Conservation (phyloP, 2,888 invertebrate genomes). For the Ecliptopera silaceata region DNA sequence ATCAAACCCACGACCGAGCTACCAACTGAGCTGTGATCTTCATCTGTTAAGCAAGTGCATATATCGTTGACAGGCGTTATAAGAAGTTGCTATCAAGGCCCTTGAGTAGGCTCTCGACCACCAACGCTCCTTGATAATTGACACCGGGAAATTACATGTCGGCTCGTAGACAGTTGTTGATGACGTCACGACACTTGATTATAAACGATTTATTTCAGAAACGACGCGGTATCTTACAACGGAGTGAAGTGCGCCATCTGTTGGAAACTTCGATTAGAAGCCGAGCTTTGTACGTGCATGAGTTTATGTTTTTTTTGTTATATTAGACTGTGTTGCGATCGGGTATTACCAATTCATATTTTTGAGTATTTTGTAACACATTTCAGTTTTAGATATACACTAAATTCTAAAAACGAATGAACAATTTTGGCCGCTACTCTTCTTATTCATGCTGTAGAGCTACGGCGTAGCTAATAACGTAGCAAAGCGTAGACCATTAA, state of each 20-base stretch:
- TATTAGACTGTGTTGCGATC: not conserved
- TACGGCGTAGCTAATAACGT: conserved; percentile 8
- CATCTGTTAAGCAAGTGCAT: conserved; percentile 19
- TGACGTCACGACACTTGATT: conserved; percentile 80
- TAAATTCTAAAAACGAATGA: too few species aligned
- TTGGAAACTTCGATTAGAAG: conserved; percentile 29
- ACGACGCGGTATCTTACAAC: conserved; percentile 47
- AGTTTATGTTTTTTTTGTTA: conserved; percentile 7
- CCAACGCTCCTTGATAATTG: conserved; percentile 75
- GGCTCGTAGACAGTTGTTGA: conserved; percentile 79
- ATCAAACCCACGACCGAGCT: too few species aligned
- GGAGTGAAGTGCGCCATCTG: conserved; percentile 27
- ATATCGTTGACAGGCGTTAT: conserved; percentile 36
- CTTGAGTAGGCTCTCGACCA: conserved; percentile 69
- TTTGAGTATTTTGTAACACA: too few species aligned
- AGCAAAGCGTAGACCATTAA: not conserved
- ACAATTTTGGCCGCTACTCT: not conserved
- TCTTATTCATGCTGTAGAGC: not conserved
- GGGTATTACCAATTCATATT: not conserved
- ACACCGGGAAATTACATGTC: conserved; percentile 82
- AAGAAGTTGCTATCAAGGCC: conserved; percentile 71
- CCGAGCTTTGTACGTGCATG: conserved; percentile 10
- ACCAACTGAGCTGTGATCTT: too few species aligned
- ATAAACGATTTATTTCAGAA: conserved; percentile 80
- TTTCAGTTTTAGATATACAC: too few species aligned